Conservation (phyloP, 2,888 invertebrate genomes). For the Meiosimyza decipiens region DNA sequence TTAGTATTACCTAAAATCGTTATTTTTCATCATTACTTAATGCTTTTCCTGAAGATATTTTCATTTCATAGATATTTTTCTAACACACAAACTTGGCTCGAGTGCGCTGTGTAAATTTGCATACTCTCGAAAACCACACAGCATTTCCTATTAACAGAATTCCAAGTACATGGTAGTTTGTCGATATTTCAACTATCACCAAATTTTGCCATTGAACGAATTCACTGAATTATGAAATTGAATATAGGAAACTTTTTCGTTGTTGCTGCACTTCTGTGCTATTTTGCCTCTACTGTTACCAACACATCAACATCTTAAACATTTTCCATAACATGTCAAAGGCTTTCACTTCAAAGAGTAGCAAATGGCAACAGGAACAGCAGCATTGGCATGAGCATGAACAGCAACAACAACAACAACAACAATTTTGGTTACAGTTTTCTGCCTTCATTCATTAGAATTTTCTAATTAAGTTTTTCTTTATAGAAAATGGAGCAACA, state of each 20-base stretch:
- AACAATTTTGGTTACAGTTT: conserved; percentile 3
- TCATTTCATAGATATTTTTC: too few relatives aligned
- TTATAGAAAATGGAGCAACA: too few relatives aligned
- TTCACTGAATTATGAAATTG: conserved; percentile 65
- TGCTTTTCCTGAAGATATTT: too few relatives aligned
- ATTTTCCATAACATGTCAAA: background rate
- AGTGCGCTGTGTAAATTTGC: too few relatives aligned
- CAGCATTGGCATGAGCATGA: background rate
- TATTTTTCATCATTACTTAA: too few relatives aligned
- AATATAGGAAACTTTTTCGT: conserved; percentile 39
- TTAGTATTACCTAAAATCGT: too few relatives aligned
- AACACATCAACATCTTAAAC: conserved; percentile 9
- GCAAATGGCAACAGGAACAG: background rate
- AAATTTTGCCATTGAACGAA: conserved; percentile 58
- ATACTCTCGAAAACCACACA: too few relatives aligned
- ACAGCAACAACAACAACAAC: conserved; percentile 14
- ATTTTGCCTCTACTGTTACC: background rate
- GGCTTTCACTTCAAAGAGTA: conserved; percentile 2
- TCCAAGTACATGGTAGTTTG: background rate
- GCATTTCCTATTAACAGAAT: background rate
- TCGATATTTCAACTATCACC: conserved; percentile 21
- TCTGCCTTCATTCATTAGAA: conserved; percentile 34
- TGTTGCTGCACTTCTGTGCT: background rate
- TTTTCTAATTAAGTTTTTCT: conserved; percentile 32
- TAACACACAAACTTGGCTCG: too few relatives aligned